These are phyloP conservation scores for Cheilosia urbana DNA, from an alignment of 2,888 invertebrate species.

Conservation along the genomic window DNA sequence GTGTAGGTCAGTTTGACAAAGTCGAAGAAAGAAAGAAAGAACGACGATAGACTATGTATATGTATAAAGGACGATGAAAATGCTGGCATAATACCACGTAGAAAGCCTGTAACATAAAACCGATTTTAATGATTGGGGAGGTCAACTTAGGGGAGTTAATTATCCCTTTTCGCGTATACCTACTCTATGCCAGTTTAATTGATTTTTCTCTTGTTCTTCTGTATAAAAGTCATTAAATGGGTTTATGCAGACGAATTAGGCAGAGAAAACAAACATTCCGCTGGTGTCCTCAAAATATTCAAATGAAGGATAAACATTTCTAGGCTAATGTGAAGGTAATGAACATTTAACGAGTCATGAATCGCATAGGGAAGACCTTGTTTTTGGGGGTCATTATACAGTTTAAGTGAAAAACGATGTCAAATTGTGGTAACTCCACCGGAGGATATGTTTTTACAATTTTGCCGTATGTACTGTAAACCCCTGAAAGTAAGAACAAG, in stretches of 20 bases:
- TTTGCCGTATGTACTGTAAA: background rate
- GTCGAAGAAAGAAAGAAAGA: background rate
- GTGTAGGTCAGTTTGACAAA: constrained; percentile 14
- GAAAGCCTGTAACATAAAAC: constrained; percentile 16
- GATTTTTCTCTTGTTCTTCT: background rate
- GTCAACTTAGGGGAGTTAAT: constrained; percentile 6
- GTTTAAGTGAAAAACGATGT: background rate
- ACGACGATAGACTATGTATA: background rate
- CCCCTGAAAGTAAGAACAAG: no score
- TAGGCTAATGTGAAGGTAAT: constrained; percentile 54
- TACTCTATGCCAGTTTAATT: background rate
- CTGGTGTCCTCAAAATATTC: constrained; percentile 30
- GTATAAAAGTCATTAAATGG: constrained; percentile 24
- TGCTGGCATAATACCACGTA: background rate
- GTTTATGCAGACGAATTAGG: constrained; percentile 29
- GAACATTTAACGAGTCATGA: constrained; percentile 31
- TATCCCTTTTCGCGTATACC: background rate
- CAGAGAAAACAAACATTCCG: constrained; percentile 1
- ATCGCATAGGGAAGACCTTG: background rate
- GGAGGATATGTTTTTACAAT: background rate
- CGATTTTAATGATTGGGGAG: constrained; percentile 16
- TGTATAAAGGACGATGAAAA: constrained; percentile 1
- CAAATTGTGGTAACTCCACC: background rate
- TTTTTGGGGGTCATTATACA: constrained; percentile 5
- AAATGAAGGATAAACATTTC: constrained; percentile 27